Base-by-base conservation (phyloP, 1,140 invertebrate genomes). In the Papilio polytes region DNA sequence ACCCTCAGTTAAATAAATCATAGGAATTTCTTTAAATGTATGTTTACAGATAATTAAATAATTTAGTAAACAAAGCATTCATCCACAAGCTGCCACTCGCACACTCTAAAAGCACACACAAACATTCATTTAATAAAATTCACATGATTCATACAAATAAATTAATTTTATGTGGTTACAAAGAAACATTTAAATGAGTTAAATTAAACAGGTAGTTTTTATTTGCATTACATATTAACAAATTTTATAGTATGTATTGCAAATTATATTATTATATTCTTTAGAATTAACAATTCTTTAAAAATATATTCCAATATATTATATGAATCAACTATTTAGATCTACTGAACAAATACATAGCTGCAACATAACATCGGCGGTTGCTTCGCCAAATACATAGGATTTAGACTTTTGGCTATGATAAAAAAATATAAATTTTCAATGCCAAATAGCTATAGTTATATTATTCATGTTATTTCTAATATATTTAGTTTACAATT, bases 401-500 rank as follows among this genome's bases (percentile, higher is more conserved):
- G 26, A 15, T 48, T 78, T 78, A 56, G 15, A 78, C 48, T 78
- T 56, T 78, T 63, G 53, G 56, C 59, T 63, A 78, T 66, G 44
- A 66, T 63, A 78, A 78, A 78, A 78, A 76, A 76, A 76, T 76
- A 76, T 51, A 76, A 78, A 78, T 46, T 63, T 66, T 59, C 18
- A 59, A 26, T 78, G 77, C 77, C 77, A 78, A 66, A 78, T 66
- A 78, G 41, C 77, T 78, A 78, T 41, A 31, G 26, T 18, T 18
- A 78, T 78, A 78, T 78, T 78, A 44, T 56, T 56, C 2, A 51
- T 78, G 77, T 59, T 41, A 78, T 78, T 46, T 78, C 59, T 78
- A 63, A 66, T 78, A 78, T 78, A 78, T 78, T 78, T 78, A 78
- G 44, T 78, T 78, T 78, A 78, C 36, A 78, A 66, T 63, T 78